Evolutionary conservation across 2,113 vertebrate species (phyloP).

Genomic region (Phalacrocorax aristotelis): DNA sequence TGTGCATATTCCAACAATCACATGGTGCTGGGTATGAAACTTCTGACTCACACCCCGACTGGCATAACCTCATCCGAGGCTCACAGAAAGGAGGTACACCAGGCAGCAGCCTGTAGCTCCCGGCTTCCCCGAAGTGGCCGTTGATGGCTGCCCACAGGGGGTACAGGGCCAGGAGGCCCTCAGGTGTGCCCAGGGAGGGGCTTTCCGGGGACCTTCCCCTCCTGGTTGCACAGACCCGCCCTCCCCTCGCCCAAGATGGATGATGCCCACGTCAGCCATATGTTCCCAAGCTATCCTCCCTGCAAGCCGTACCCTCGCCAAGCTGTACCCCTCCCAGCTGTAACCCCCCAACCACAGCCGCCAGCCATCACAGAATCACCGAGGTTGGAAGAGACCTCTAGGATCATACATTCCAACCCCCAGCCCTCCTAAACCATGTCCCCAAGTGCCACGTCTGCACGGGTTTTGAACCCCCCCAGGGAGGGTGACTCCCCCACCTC

Average conservation of each 20-base stretch:
- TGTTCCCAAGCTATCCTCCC: not conserved
- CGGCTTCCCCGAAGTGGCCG: not conserved
- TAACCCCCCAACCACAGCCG: fast-evolving
- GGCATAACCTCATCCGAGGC: fast-evolving
- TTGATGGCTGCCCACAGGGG: fast-evolving
- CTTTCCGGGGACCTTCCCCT: too few relatives aligned
- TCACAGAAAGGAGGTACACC: not conserved
- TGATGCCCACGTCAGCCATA: too few relatives aligned
- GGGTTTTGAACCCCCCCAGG: too few relatives aligned
- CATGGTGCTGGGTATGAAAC: fast-evolving
- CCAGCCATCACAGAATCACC: not conserved
- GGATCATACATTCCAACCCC: too few relatives aligned
- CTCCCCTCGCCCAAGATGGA: too few relatives aligned
- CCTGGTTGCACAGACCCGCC: too few relatives aligned
- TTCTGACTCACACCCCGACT: not conserved
- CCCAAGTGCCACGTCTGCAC: too few relatives aligned
- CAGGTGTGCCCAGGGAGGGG: not conserved
- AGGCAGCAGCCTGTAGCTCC: fast-evolving
- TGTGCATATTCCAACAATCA: not conserved
- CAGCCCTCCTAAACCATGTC: too few relatives aligned
- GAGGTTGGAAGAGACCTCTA: too few relatives aligned
- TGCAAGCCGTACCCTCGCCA: not conserved
- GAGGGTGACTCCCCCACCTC: too few relatives aligned
- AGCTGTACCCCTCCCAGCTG: not conserved
- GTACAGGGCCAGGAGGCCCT: fast-evolving